Base-by-base conservation (phyloP, 2,888 invertebrate species). In the Eretmocerus hayati region DNA sequence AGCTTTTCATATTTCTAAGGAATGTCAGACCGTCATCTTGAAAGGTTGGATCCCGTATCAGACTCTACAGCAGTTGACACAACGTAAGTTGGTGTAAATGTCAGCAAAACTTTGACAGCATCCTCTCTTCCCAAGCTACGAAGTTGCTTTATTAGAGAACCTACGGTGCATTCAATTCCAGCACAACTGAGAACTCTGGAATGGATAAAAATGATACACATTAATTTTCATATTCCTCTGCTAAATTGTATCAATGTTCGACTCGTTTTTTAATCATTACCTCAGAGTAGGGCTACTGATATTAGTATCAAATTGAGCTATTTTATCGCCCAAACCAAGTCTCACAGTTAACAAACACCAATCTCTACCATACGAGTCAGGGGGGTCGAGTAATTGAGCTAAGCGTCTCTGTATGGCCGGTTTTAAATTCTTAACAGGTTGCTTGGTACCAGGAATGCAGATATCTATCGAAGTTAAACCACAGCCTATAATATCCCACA, bases 331-430 rank as follows among this genome's bases (percentile, higher is more conserved):
- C 51, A 81, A 76, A 44, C 83, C 83, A 47, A 88, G 73, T 55
- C 81, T 76, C 42, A 83, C 78, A 13, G 87, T 87, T 49, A 88
- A 70, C 62, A 85, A 76, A 63, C 87, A 80, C 88, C 88, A 88
- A 65, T 88, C 87, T 61, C 83, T 79, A 18, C 85, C 85, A 49
- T 81, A 76, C 13, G 80, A 79, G 66, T 84, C 84, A 1, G 85
- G 84, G 16, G 84, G 84, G 71, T 88, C 87, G 47, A 88, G 71
- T 59, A 84, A 71, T 52, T 79, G 76, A 56, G 85, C 83, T 46
- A 88, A 66, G 63, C 80, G 75, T 57, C 79, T 73, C 53, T 81
- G 76, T 18, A 80, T 74, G 33, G 79, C 75, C 15, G 80, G 72
- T 32, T 80, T 76, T 26, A 87, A 72, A 47, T 80, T 75, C 32